Evolutionary conservation across 2,888 invertebrate species (phyloP).

Genomic region (Brachylomia viminalis): DNA sequence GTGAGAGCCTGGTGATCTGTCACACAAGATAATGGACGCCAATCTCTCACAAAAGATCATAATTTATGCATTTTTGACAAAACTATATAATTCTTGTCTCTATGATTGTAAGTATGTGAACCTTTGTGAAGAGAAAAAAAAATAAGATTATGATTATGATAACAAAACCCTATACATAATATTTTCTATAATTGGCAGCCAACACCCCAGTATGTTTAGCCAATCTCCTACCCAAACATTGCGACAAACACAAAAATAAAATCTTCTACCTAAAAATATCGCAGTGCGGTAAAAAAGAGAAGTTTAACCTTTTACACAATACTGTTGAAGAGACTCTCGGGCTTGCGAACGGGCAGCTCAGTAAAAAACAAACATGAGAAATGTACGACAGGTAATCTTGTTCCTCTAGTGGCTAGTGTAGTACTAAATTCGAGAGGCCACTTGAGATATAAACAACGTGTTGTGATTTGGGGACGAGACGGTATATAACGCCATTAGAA

Average conservation of each 20-base stretch:
- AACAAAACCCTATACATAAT: too few species aligned
- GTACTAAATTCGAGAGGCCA: constrained; percentile 38
- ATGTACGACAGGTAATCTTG: constrained; percentile 70
- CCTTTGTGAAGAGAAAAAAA: too few species aligned
- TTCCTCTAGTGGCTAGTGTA: constrained; percentile 49
- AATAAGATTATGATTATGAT: too few species aligned
- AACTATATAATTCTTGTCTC: too few species aligned
- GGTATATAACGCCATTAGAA: background rate
- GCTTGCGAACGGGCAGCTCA: constrained; percentile 38
- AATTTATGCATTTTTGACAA: too few species aligned
- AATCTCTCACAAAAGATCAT: too few species aligned
- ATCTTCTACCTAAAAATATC: constrained; percentile 39
- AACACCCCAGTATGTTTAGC: background rate
- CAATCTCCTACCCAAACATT: constrained; percentile 20
- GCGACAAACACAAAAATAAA: constrained; percentile 23
- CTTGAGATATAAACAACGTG: constrained; percentile 31
- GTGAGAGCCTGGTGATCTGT: too few species aligned
- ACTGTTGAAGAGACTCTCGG: constrained; percentile 43
- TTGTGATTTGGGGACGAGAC: background rate
- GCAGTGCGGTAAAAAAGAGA: constrained; percentile 46
- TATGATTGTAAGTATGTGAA: too few species aligned
- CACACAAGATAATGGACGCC: too few species aligned
- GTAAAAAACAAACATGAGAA: constrained; percentile 65
- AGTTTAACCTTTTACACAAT: constrained; percentile 45
- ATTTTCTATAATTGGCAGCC: background rate